Evolutionary conservation across 2,888 invertebrate genomes (phyloP), one percentile per base, ranked within the genome.

Genomic region (Camponotus fellah): DNA sequence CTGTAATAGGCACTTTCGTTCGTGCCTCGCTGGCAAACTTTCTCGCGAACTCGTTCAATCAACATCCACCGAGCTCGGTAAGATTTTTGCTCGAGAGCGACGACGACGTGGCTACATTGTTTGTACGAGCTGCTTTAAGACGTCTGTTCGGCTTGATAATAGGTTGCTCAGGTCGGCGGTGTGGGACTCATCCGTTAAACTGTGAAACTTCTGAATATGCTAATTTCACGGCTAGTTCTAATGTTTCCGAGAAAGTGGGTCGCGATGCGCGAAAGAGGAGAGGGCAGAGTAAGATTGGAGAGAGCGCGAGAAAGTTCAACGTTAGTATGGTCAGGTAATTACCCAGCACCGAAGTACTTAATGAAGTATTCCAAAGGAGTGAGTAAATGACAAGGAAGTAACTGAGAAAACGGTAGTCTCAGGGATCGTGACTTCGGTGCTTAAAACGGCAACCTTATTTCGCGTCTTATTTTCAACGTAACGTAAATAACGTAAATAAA

Each of bases 221-320:
- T 91, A 91, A 91, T 92, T 92, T 90, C 91, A 91, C 85, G 91
- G 88, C 87, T 91, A 90, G 91, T 92, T 91, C 89, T 89, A 90
- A 90, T 90, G 91, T 91, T 92, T 87, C 91, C 87, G 76, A 82
- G 88, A 87, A 91, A 89, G 86, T 87, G 64, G 86, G 87, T 80
- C 89, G 69, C 74, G 85, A 75, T 68, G 65, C 60, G 62, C 62
- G 60, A 80, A 49, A 72, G 72, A 60, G 79, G 46, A 58, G 46
- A 21, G 56, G 46, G 34, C 34, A 34, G 58, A 21, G 21, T 79
- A 60, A 46, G 40, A 58, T 53, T 34, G 43, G 43, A 43, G n/a
- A 53, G 43, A 40, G 76, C 64, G 43, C 37, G 69, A 60, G 83
- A 75, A 81, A 82, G 86, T 85, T 87, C 72, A 71, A 82, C 68